A percentile compares a stretch with the other conserved stretches of the same genome.
Conservation (phyloP, 2,888 invertebrate species). For the Zygaena filipendulae region DNA sequence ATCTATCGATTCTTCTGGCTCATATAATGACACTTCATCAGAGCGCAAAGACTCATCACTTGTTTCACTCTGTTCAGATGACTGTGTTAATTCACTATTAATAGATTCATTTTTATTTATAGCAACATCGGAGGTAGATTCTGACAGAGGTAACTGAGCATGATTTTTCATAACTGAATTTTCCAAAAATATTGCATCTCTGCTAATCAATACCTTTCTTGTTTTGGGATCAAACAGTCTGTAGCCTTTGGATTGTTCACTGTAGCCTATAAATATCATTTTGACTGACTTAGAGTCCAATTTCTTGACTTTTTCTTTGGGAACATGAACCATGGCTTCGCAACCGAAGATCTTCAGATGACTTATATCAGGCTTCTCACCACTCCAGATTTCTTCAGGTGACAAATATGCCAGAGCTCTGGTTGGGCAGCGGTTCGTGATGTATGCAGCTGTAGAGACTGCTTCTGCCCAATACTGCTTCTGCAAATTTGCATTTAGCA, state of each 20-base stretch:
- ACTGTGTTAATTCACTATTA: conserved; percentile 8
- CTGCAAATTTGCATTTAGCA: too few species aligned
- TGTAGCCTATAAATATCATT: conserved; percentile 7
- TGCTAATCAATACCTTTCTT: neutral
- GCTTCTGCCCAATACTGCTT: conserved; percentile 4
- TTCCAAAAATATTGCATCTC: conserved; percentile 2
- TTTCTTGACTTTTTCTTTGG: too few species aligned
- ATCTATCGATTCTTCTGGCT: neutral
- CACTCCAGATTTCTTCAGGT: neutral
- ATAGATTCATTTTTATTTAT: neutral
- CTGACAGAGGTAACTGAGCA: conserved; percentile 7
- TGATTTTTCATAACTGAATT: conserved; percentile 12
- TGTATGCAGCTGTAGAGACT: too few species aligned
- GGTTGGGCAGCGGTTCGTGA: neutral
- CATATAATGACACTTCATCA: neutral
- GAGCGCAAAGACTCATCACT: neutral
- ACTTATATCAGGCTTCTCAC: too few species aligned
- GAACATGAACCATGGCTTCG: too few species aligned
- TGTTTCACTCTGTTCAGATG: conserved; percentile 1
- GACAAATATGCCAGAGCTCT: neutral
- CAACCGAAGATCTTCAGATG: too few species aligned
- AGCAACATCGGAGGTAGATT: conserved; percentile 11
- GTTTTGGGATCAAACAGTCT: neutral
- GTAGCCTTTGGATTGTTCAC: conserved; percentile 2
- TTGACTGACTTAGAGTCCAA: conserved; percentile 3